Conservation (phyloP, 1,140 invertebrate species). For the Leptopilina boulardi region DNA sequence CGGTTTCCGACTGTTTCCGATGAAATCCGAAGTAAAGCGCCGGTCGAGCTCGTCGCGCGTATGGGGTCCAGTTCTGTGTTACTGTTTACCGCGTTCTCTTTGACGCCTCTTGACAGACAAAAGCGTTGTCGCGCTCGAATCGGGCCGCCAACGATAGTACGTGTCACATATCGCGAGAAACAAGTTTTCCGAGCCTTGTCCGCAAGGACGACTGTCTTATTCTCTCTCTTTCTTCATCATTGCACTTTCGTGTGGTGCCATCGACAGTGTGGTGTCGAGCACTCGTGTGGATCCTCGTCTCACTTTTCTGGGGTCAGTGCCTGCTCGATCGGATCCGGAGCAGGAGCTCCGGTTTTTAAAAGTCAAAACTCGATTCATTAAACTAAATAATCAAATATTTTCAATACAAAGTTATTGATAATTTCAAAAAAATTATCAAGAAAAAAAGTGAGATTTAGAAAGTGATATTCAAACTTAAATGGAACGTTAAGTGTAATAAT, state of each 20-base stretch:
- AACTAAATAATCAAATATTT: no score
- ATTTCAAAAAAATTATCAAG: no score
- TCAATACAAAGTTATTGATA: no score
- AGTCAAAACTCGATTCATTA: conserved; percentile 35
- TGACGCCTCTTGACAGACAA: conserved; percentile 40
- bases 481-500: no score
- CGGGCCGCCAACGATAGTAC: conserved; percentile 33
- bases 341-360: conserved; percentile 52
- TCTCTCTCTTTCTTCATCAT: conserved; percentile 27
- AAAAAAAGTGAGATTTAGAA: not conserved
- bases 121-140: conserved; percentile 31
- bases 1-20: conserved; percentile 51
- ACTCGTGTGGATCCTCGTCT: conserved; percentile 45
- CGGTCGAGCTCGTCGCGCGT: conserved; percentile 60
- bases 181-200: conserved; percentile 26
- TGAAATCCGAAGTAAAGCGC: conserved; percentile 49
- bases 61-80: conserved; percentile 67
- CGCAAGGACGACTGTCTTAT: conserved; percentile 25
- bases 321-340: conserved; percentile 70
- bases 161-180: conserved; percentile 35
- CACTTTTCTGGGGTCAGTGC: conserved; percentile 65
- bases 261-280: conserved; percentile 35
- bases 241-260: conserved; percentile 35
- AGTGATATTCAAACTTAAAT: not conserved
- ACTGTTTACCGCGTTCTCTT: conserved; percentile 60